A percentile compares a stretch with the other conserved stretches of the same genome.
Conservation (phyloP, 2,888 invertebrate species). For the Metalampra italica region DNA sequence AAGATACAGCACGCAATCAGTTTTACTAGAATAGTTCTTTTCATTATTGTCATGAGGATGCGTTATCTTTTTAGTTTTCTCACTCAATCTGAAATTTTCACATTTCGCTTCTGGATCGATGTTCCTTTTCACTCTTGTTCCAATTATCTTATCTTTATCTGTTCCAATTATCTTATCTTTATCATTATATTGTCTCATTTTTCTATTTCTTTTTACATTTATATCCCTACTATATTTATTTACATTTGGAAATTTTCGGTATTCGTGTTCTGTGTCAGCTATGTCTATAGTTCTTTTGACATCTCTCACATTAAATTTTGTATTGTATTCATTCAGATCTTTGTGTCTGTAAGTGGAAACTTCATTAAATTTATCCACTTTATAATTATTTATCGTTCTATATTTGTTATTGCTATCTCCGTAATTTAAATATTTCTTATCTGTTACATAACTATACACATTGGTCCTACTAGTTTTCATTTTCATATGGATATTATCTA, state of each 20-base stretch:
- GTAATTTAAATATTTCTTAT: constrained; percentile 1
- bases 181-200: constrained; percentile 11
- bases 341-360: neutral
- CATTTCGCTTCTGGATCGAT: constrained; percentile 27
- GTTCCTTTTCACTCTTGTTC: constrained; percentile 38
- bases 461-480: constrained; percentile 3
- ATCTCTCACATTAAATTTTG: neutral
- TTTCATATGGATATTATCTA: neutral
- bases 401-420: neutral
- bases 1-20: constrained; percentile 52
- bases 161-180: constrained; percentile 14
- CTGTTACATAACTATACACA: constrained; percentile 1
- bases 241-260: too few species aligned
- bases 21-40: constrained; percentile 43
- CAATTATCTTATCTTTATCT: constrained; percentile 10
- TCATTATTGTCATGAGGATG: constrained; percentile 44
- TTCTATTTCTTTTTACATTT: too few species aligned
- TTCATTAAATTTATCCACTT: constrained; percentile 18
- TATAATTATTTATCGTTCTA: neutral
- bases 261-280: too few species aligned
- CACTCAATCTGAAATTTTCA: constrained; percentile 33
- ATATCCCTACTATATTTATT: neutral
- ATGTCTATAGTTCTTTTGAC: too few species aligned
- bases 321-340: neutral
- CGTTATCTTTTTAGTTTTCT: constrained; percentile 27